These are phyloP conservation scores for Enteromius afrohamiltoni DNA, from an alignment of 2,797 vertebrate genomes.

Conservation along the genomic window DNA sequence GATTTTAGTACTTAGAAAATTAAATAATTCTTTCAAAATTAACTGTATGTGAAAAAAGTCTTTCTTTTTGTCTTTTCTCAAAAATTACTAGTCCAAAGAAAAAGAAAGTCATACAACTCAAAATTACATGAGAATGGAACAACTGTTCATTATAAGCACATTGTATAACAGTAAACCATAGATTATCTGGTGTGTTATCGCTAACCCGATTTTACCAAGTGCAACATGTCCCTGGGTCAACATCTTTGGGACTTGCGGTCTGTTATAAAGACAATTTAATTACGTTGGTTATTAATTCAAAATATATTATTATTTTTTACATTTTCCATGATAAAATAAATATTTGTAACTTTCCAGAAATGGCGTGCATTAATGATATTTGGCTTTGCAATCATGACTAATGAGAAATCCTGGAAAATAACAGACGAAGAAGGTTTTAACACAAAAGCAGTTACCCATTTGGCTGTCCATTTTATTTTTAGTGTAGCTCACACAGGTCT, in stretches of 20 bases:
- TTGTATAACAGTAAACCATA: not conserved
- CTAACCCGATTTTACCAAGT: too few relatives aligned
- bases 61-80: not conserved
- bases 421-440: not conserved
- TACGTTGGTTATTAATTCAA: not conserved
- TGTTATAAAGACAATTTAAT: not conserved
- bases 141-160: not conserved
- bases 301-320: not conserved
- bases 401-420: conserved; percentile 12
- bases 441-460: conserved; percentile 5
- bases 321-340: not conserved
- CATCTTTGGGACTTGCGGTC: too few relatives aligned
- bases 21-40: not conserved
- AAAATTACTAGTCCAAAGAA: not conserved
- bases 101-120: not conserved
- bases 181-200: not conserved
- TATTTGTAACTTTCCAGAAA: not conserved
- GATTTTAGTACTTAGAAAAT: not conserved
- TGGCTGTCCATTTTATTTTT: conserved; percentile 45
- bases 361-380: not conserved
- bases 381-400: not conserved
- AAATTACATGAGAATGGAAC: not conserved
- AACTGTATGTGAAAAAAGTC: not conserved
- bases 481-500: conserved; percentile 43
- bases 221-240: too few relatives aligned